Conservation (phyloP, 2,888 invertebrate species). For the Orthonychiurus folsomi region DNA sequence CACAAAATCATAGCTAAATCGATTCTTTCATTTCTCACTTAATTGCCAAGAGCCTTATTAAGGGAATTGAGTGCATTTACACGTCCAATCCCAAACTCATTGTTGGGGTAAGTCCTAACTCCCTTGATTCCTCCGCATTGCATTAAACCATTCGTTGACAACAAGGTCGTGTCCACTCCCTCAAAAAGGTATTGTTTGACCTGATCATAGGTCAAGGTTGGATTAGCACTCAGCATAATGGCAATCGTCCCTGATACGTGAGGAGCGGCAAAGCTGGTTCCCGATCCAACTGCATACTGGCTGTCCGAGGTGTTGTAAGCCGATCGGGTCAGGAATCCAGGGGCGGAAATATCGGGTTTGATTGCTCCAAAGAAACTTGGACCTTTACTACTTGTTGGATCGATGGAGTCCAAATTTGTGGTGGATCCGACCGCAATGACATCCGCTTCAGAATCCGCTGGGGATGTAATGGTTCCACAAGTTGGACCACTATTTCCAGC, state of each 20-base stretch:
- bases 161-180: not conserved
- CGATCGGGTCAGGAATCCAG: not conserved
- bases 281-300: constrained; percentile 1
- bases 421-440: constrained; percentile 3
- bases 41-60: not conserved
- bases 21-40: too few relatives aligned
- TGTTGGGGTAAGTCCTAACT: not conserved
- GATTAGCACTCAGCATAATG: constrained; percentile 8
- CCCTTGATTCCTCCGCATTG: not conserved
- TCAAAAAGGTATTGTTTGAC: not conserved
- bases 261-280: constrained; percentile 3
- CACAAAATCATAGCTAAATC: too few relatives aligned
- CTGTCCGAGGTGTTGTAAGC: constrained; percentile 8
- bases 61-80: not conserved
- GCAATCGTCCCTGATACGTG: constrained; percentile 9
- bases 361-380: not conserved
- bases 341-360: constrained; percentile 10
- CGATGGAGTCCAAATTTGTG: not conserved
- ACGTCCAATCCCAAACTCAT: constrained; percentile 3
- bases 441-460: not conserved
- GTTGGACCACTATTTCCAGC: constrained; percentile 6
- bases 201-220: constrained; percentile 1
- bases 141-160: not conserved
- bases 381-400: not conserved
- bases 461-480: not conserved